phyloP scores from a whole-genome alignment of 2,888 invertebrate species.

The Drosophila prolongata region DNA sequence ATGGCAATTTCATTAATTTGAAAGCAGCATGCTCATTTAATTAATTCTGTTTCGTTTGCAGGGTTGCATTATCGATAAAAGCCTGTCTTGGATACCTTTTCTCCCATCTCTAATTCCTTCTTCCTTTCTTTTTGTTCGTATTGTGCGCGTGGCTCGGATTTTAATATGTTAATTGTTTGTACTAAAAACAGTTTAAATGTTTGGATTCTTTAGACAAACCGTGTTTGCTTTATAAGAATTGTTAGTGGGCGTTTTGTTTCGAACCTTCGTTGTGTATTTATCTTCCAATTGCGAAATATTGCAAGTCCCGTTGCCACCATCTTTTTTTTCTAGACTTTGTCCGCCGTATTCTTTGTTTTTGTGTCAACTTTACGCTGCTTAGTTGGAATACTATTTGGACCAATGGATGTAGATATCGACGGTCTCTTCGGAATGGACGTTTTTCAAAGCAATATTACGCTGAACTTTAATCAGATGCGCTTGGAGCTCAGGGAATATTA shows the following conservation, averaged over 20 bases:
- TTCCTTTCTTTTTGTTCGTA: conserved; percentile 9
- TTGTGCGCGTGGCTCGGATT: conserved; percentile 42
- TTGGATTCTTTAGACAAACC: not conserved
- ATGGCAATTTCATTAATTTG: too few species aligned
- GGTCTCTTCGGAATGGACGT: not conserved
- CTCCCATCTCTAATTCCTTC: conserved; percentile 1
- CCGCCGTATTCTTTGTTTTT: not conserved
- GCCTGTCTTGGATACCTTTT: not conserved
- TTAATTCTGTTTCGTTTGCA: not conserved
- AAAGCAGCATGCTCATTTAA: too few species aligned
- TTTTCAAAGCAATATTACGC: not conserved
- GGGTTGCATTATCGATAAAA: conserved; percentile 4
- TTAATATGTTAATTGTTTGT: conserved; percentile 21
- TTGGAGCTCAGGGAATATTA: not conserved
- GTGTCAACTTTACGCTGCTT: not conserved
- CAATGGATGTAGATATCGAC: not conserved
- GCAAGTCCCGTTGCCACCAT: conserved; percentile 5
- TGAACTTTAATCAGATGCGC: not conserved
- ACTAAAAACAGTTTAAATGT: not conserved
- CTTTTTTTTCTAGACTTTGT: not conserved
- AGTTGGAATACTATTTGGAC: not conserved
- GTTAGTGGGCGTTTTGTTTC: conserved; percentile 6
- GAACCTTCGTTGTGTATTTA: not conserved
- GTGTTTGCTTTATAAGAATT: not conserved
- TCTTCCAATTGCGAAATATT: not conserved